A percentile compares a stretch with the other conserved stretches of the same genome.
These are phyloP conservation scores for Coccyzus lansbergi DNA, from an alignment of 2,797 vertebrate genomes.

Conservation along the genomic window DNA sequence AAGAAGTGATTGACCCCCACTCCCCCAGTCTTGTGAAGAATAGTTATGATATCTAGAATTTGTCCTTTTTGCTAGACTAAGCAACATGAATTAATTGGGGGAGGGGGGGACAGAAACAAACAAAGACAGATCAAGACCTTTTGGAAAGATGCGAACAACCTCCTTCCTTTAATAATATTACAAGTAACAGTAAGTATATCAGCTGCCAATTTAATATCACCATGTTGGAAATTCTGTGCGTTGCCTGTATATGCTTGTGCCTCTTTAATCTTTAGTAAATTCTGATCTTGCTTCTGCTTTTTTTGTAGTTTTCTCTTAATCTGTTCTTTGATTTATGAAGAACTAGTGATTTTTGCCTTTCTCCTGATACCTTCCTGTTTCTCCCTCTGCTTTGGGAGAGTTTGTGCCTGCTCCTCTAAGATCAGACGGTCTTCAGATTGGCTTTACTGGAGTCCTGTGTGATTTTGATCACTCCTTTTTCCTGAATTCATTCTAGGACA, in stretches of 20 bases:
- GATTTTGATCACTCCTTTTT: accelerated
- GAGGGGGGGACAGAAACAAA: background rate
- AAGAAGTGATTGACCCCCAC: background rate
- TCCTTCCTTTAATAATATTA: background rate
- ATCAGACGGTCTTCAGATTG: background rate
- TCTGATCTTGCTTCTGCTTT: background rate
- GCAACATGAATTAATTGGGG: background rate
- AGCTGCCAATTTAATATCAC: background rate
- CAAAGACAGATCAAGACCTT: background rate
- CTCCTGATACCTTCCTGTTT: background rate
- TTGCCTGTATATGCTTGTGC: background rate
- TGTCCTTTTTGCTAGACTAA: background rate
- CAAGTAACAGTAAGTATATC: background rate
- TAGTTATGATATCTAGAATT: background rate
- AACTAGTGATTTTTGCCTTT: accelerated
- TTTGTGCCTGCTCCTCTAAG: background rate
- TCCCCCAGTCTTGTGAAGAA: background rate
- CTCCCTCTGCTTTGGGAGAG: background rate
- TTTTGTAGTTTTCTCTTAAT: background rate
- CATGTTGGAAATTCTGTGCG: background rate
- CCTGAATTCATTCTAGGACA: background rate
- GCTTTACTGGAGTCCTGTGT: background rate
- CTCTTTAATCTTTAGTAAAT: background rate
- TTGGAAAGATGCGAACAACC: background rate
- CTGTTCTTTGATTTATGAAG: background rate